Conservation (phyloP, 2,797 vertebrate genomes). For the Neostethus bicornis region DNA sequence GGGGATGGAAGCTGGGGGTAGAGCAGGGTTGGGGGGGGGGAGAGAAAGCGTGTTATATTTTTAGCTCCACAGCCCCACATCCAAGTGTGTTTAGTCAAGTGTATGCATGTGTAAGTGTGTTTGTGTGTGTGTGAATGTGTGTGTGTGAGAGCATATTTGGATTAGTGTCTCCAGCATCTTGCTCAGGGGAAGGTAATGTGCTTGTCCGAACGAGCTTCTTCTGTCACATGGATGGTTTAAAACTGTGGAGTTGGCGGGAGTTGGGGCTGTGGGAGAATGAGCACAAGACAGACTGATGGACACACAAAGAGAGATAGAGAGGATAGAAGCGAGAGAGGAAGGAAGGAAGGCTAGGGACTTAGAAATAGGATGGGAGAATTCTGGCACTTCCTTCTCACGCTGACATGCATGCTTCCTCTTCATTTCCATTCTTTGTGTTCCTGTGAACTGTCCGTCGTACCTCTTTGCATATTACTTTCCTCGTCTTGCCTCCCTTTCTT, state of each 20-base stretch:
- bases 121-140: constrained; percentile 37
- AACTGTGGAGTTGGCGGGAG: constrained; percentile 58
- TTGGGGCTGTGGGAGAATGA: constrained; percentile 29
- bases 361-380: constrained; percentile 75
- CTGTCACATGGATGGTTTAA: constrained; percentile 65
- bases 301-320: constrained; percentile 34
- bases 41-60: constrained; percentile 68
- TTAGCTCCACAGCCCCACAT: constrained; percentile 77
- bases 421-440: constrained; percentile 46
- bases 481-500: constrained; percentile 58
- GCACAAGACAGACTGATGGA: constrained; percentile 40
- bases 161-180: constrained; percentile 77
- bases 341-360: constrained; percentile 53
- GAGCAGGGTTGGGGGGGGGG: constrained; percentile 36
- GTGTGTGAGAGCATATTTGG: constrained; percentile 54
- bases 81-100: constrained; percentile 72
- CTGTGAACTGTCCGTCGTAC: constrained; percentile 54
- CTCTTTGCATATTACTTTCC: constrained; percentile 48
- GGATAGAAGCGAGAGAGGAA: constrained; percentile 32
- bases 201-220: constrained; percentile 69
- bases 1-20: constrained; percentile 39
- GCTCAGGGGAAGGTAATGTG: constrained; percentile 79
- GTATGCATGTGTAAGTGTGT: constrained; percentile 28
- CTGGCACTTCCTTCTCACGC: constrained; percentile 67
- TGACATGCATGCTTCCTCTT: constrained; percentile 69